Conservation (phyloP, 2,113 vertebrate species). For the Hyperopisus bebe region DNA sequence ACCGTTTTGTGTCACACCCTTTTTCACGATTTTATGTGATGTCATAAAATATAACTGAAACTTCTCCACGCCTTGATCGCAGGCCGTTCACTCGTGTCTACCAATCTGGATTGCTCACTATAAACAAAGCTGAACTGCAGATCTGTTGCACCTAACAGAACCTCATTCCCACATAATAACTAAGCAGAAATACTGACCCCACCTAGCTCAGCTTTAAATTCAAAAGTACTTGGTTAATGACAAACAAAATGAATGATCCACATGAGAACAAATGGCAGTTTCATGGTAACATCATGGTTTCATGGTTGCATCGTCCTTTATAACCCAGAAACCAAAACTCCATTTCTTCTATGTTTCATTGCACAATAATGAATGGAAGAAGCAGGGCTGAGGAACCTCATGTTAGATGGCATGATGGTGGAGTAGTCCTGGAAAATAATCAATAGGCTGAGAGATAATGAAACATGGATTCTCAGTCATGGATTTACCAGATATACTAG, state of each 20-base stretch:
- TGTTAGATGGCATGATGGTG: neutral
- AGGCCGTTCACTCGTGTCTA: neutral
- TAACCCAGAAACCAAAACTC: neutral
- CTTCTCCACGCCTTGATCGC: neutral
- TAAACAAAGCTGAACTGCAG: neutral
- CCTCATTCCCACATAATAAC: neutral
- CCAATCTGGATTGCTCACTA: no score
- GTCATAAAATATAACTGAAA: neutral
- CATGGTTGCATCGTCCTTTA: neutral
- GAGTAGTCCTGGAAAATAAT: no score
- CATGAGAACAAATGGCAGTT: neutral
- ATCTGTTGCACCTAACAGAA: neutral
- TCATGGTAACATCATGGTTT: neutral
- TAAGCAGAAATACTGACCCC: neutral
- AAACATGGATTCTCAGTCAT: neutral
- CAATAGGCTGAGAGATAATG: neutral
- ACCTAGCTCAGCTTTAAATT: neutral
- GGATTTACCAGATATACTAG: neutral
- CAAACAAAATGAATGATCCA: neutral
- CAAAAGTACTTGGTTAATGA: neutral
- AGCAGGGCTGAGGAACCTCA: neutral
- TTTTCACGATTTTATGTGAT: neutral
- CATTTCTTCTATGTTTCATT: neutral
- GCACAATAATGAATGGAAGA: neutral
- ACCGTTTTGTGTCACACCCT: neutral